Evolutionary conservation across 1,140 invertebrate genomes (phyloP).

Genomic region (Panagrolaimus sp.): DNA sequence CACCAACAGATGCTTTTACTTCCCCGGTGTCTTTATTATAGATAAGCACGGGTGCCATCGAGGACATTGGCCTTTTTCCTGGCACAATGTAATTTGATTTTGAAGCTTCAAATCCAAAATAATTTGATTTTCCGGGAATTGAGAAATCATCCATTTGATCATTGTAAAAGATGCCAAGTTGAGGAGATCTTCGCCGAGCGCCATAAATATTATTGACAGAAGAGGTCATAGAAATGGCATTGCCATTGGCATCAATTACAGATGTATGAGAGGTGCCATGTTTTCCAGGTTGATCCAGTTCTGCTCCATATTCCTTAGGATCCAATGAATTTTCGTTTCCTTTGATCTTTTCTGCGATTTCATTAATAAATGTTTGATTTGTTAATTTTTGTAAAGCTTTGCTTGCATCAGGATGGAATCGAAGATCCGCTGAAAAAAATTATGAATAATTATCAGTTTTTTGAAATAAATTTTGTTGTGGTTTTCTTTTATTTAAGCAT

Average conservation of each 20-base stretch:
- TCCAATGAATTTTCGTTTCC: constrained; percentile 1
- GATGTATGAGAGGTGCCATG: constrained; percentile 81
- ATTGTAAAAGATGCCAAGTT: constrained; percentile 84
- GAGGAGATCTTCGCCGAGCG: constrained; percentile 68
- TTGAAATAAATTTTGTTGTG: too few relatives aligned
- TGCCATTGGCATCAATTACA: constrained; percentile 76
- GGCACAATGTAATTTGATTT: constrained; percentile 72
- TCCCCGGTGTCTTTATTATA: constrained; percentile 69
- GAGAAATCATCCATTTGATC: constrained; percentile 93
- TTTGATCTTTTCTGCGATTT: constrained; percentile 41
- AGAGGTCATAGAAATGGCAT: constrained; percentile 83
- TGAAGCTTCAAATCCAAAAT: constrained; percentile 70
- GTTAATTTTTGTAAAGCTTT: background rate
- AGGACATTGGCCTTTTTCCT: constrained; percentile 80
- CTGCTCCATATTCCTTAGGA: constrained; percentile 23
- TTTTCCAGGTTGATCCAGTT: constrained; percentile 29
- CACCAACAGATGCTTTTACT: constrained; percentile 73
- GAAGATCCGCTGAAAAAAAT: too few relatives aligned
- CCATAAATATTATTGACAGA: constrained; percentile 83
- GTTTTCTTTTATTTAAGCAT: too few relatives aligned
- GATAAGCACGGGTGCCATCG: constrained; percentile 81
- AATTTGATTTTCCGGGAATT: constrained; percentile 70
- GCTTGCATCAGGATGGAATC: background rate
- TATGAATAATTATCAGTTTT: too few relatives aligned
- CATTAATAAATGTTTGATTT: constrained; percentile 30